Base-by-base conservation (phyloP, 1,140 invertebrate species). In the Eriocheir sinensis region DNA sequence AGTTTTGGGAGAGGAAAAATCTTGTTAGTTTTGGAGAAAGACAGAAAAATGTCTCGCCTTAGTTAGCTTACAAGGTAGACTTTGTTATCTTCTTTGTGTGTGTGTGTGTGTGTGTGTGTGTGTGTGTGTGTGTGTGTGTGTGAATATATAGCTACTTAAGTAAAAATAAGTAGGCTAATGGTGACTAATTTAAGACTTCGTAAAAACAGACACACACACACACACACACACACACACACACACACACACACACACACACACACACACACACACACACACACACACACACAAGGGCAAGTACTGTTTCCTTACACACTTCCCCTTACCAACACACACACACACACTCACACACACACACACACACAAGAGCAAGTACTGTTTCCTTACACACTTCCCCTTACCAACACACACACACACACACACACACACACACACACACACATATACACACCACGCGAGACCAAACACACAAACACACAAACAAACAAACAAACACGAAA, bases 251-350 rank as follows among this genome's bases (percentile, higher is more conserved):
- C 53, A 72, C 53, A 72, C 53, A 8, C 53, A 72, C 53, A 72
- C 53, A 72, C 53, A 72, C 53, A 72, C 53, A 72, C 53, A 72
- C 53, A 72, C 53, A 72, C 53, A 72, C 53, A 72, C 53, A 72
- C 53, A 72, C 60, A 72, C 60, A 72, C 60, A 72, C 60, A 21
- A 27, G 60, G 27, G 27, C 6, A 72, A 72, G 27, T n/a, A n/a
- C 60, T n/a, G 21, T 27, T n/a, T n/a, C 60, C 21, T 4, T n/a
- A 72, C 60, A 72, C 60, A 72, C 60, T 72, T n/a, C 12, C 3
- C 21, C n/a, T 8, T 15, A 48, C 4, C 44, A 48, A 48, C 60
- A 72, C 27, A 72, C n/a, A n/a, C n/a, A n/a, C n/a, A n/a, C n/a
- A n/a, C n/a, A n/a, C n/a, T n/a, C n/a, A n/a, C n/a, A n/a, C n/a